These are phyloP conservation scores for Odontocerum albicorne DNA, from an alignment of 2,888 invertebrate genomes.

Conservation along the genomic window DNA sequence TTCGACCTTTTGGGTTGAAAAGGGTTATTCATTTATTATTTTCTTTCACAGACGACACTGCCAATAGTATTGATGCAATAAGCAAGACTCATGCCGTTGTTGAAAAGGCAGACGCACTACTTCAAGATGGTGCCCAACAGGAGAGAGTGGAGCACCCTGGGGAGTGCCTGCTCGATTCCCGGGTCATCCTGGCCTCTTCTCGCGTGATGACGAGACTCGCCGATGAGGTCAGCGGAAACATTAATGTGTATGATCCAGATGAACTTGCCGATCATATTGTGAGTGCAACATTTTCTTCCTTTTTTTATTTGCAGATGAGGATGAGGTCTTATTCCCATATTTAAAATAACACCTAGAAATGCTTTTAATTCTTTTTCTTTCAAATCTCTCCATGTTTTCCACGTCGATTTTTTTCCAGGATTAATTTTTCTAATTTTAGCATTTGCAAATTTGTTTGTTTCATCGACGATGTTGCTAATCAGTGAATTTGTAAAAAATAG, in stretches of 20 bases:
- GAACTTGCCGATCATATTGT: constrained; percentile 56
- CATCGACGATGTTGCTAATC: too few species aligned
- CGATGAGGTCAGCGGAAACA: constrained; percentile 48
- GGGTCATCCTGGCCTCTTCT: constrained; percentile 48
- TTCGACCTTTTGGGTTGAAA: background rate
- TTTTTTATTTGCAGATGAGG: too few species aligned
- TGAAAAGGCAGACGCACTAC: constrained; percentile 42
- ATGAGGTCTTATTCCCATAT: too few species aligned
- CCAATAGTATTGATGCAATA: constrained; percentile 41
- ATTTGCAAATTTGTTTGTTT: too few species aligned
- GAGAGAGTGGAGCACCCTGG: constrained; percentile 49
- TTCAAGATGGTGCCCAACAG: constrained; percentile 44
- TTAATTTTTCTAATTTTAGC: too few species aligned
- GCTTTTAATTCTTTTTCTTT: too few species aligned
- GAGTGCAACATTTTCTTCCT: too few species aligned
- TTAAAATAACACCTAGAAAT: too few species aligned
- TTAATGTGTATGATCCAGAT: constrained; percentile 52
- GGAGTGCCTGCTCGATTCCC: constrained; percentile 48
- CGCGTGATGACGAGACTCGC: constrained; percentile 47
- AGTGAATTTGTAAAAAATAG: too few species aligned
- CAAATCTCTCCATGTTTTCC: too few species aligned
- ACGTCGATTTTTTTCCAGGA: too few species aligned
- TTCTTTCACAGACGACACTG: constrained; percentile 17
- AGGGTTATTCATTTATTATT: background rate
- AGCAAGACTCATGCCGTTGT: constrained; percentile 45